Base-by-base conservation (phyloP, 2,888 invertebrate genomes). In the Tetanocera ferruginea region DNA sequence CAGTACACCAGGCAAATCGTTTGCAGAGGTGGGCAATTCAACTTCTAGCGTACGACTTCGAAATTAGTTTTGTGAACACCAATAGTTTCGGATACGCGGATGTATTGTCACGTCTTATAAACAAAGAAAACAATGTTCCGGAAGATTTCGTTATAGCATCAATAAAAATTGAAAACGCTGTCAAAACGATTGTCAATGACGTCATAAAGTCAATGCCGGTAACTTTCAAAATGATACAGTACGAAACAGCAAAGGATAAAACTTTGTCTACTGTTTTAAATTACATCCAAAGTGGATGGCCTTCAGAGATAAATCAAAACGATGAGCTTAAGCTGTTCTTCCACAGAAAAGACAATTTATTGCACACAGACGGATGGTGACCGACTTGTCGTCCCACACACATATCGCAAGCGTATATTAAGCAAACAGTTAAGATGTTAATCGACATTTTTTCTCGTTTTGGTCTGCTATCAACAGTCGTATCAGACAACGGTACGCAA, bases 41-140 rank as follows among this genome's bases (percentile, higher is more conserved):
- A 43, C 70, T 84, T 19, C 70, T 81, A 34, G 72, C 80, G 51
- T 84, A 83, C 69, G 80, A 84, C 73, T 84, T 82, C 60, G 76
- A 81, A 19, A 84, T 84, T 31, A 76, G 78, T 25, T 83, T 82
- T 62, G 75, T 82, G 25, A 76, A 62, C 67, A 83, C 83, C 1
- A 78, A 79, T 71, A 80, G 79, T 64, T 82, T 83, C 78, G 82
- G 81, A 31, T 79, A 81, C 75, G 82, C 81, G 17, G 82, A 78
- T 74, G 77, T 77, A 43, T 28, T 71, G 23, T 79, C 72, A 51
- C 66, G 76, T 14, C 28, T 69, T 8, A 76, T 73, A 25, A 55
- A 66, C 55, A 66, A 60, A 67, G 28, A 60, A 1, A 57, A 31
- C 28, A 19, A 17, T 0, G 5, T 57, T 5, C 14, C 57, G 1